Conservation (phyloP, 2,113 vertebrate species). For the Pomatorhinus ruficollis region DNA sequence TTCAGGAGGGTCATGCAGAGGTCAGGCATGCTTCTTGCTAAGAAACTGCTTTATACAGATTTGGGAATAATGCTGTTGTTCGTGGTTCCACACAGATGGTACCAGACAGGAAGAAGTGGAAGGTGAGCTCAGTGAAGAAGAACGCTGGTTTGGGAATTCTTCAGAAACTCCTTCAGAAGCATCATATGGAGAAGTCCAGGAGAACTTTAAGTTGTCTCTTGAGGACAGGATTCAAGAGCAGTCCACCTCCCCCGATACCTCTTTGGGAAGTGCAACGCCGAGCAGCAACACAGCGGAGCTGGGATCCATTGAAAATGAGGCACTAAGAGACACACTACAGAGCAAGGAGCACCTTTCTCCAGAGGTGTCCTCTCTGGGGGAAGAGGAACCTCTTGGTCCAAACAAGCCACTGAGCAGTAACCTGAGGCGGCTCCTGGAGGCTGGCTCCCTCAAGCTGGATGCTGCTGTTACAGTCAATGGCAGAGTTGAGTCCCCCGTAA, state of each 20-base stretch:
- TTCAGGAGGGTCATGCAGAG: not conserved
- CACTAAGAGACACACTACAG: slow-evolving; percentile 75
- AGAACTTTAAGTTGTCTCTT: slow-evolving; percentile 88
- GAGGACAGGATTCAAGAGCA: slow-evolving; percentile 82
- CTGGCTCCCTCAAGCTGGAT: slow-evolving; percentile 90
- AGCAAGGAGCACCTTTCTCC: slow-evolving; percentile 90
- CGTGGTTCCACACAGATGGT: slow-evolving; percentile 82
- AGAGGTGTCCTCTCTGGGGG: slow-evolving; percentile 87
- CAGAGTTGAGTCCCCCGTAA: slow-evolving; percentile 83
- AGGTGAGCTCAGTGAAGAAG: slow-evolving; percentile 88
- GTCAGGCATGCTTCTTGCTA: not conserved
- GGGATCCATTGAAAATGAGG: slow-evolving; percentile 82
- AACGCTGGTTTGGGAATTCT: slow-evolving; percentile 94
- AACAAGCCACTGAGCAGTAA: slow-evolving; percentile 96
- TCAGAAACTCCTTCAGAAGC: slow-evolving; percentile 96
- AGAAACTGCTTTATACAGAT: not conserved
- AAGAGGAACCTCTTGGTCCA: slow-evolving; percentile 84
- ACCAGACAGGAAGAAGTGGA: slow-evolving; percentile 89
- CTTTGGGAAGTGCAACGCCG: slow-evolving; percentile 92
- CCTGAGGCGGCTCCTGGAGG: slow-evolving; percentile 91
- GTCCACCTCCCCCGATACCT: slow-evolving; percentile 88
- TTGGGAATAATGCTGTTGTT: slow-evolving; percentile 64
- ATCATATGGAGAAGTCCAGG: slow-evolving; percentile 93
- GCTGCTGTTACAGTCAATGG: slow-evolving; percentile 78
- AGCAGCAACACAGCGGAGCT: slow-evolving; percentile 88